Conservation (phyloP, 2,797 vertebrate species). For the Micropoecilia bifurca region DNA sequence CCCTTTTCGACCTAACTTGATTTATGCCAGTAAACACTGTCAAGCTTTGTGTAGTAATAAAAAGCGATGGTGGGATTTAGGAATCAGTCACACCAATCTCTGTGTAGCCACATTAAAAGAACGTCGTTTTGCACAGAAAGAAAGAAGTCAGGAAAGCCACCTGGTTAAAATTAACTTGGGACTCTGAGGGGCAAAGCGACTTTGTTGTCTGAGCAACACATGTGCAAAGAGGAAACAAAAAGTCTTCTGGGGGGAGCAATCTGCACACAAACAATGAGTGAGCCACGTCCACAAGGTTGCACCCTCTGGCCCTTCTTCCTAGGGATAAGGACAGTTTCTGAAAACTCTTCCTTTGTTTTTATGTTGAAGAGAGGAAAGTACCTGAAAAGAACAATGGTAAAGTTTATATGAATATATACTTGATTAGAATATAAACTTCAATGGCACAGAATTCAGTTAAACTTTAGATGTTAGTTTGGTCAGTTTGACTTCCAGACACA, state of each 20-base stretch:
- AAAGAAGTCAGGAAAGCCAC: slow-evolving; percentile 42
- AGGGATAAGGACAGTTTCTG: slow-evolving; percentile 44
- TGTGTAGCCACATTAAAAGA: slow-evolving; percentile 26
- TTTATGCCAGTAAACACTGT: slow-evolving; percentile 40
- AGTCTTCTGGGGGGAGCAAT: slow-evolving; percentile 15
- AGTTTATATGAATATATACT: neutral
- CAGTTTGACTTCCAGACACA: neutral
- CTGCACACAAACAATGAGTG: slow-evolving; percentile 51
- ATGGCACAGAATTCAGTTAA: neutral
- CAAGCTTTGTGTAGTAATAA: slow-evolving; percentile 32
- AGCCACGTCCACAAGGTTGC: slow-evolving; percentile 36
- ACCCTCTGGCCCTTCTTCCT: slow-evolving; percentile 43
- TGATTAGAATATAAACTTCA: neutral
- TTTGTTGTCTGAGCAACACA: slow-evolving; percentile 50
- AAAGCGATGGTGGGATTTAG: slow-evolving; percentile 25
- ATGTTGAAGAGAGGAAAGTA: slow-evolving; percentile 29
- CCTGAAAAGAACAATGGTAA: neutral
- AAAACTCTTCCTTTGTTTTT: slow-evolving; percentile 48
- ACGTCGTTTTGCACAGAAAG: slow-evolving; percentile 17
- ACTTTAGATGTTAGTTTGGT: neutral
- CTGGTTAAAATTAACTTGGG: slow-evolving; percentile 62
- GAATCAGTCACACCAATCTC: slow-evolving; percentile 37
- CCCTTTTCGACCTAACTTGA: slow-evolving; percentile 20
- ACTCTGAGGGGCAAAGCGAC: slow-evolving; percentile 39
- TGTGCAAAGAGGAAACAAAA: slow-evolving; percentile 48